Conservation (phyloP, 2,113 vertebrate genomes). For the Brienomyrus brachyistius region DNA sequence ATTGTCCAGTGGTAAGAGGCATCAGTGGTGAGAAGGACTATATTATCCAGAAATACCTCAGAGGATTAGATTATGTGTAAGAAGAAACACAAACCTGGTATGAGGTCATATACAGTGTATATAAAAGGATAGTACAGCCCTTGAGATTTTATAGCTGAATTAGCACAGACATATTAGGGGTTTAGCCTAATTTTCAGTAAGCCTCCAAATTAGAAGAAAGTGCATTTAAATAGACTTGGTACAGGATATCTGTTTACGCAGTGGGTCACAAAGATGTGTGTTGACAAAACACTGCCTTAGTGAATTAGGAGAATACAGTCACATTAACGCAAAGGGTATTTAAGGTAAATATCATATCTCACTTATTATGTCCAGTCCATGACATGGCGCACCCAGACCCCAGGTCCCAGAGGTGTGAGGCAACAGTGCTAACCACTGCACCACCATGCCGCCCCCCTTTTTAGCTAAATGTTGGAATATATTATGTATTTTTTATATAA, state of each 20-base stretch:
- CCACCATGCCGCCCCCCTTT: too few relatives aligned
- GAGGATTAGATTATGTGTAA: not conserved
- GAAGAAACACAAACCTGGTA: not conserved
- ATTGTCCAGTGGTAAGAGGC: constrained; percentile 79
- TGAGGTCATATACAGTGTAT: not conserved
- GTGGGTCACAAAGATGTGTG: not conserved
- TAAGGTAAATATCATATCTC: not conserved
- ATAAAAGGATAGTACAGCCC: not conserved
- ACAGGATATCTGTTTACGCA: not conserved
- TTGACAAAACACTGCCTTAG: not conserved
- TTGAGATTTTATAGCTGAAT: not conserved
- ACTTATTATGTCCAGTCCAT: not conserved
- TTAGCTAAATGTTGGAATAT: too few relatives aligned
- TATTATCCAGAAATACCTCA: not conserved
- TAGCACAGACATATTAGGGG: not conserved
- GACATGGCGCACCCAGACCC: not conserved
- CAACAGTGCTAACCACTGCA: too few relatives aligned
- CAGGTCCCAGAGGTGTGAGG: too few relatives aligned
- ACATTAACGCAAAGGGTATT: not conserved
- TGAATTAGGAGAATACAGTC: not conserved
- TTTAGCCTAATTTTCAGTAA: not conserved
- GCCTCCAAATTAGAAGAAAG: not conserved
- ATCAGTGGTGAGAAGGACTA: not conserved
- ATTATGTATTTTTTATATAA: too few relatives aligned
- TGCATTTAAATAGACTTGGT: not conserved